phyloP scores from a whole-genome alignment of 2,797 vertebrate species.

The Tenualosa thibaudeaui region DNA sequence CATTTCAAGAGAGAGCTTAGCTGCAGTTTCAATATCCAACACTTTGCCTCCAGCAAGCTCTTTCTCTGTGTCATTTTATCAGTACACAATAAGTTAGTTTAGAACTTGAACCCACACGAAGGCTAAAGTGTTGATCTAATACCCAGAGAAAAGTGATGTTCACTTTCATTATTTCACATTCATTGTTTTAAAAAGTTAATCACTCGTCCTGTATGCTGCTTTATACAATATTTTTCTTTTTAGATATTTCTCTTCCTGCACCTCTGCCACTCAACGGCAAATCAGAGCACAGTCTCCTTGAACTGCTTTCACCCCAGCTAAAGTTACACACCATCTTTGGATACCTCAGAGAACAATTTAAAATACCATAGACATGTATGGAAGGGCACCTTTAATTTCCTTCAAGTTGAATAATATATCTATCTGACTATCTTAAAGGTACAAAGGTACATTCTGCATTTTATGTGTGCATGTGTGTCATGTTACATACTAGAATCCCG shows the following conservation, averaged over 20 bases:
- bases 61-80: neutral
- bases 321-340: too few relatives aligned
- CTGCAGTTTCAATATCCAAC: neutral
- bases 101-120: neutral
- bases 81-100: neutral
- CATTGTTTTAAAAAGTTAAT: neutral
- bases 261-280: too few relatives aligned
- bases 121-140: neutral
- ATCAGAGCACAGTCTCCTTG: too few relatives aligned
- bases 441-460: neutral
- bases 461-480: too few relatives aligned
- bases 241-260: too few relatives aligned
- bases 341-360: too few relatives aligned
- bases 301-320: too few relatives aligned
- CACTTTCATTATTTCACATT: neutral
- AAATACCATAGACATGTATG: too few relatives aligned
- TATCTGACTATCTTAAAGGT: neutral
- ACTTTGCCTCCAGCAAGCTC: constrained; percentile 13
- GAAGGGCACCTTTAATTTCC: too few relatives aligned
- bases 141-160: neutral
- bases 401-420: too few relatives aligned
- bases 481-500: too few relatives aligned
- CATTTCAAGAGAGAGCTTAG: constrained; percentile 40
- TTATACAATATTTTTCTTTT: neutral
- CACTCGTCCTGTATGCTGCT: neutral